Base-by-base conservation (phyloP, 2,797 vertebrate species). In the Liasis olivaceus region DNA sequence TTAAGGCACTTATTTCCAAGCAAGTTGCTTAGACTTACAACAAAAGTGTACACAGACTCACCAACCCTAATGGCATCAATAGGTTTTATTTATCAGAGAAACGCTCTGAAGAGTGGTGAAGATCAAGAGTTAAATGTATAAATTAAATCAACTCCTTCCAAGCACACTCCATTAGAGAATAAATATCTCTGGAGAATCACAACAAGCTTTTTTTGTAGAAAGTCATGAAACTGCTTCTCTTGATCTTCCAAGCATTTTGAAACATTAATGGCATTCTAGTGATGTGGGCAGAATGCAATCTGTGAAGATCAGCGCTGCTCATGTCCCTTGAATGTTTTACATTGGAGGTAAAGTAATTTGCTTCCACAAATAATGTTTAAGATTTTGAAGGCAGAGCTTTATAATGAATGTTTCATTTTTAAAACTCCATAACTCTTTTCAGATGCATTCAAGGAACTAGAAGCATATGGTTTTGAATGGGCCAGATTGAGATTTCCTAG, bases 91-190 rank as follows among this genome's bases (percentile, higher is more conserved):
- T 96, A 96, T 95, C 91, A 92, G 90, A 95, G 95, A 95, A 96
- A 14, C 56, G 93, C 93, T 94, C 93, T 88, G 86, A 93, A 95
- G 3, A 81, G 89, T 88, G 85, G 47, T 1, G 92, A 86, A 95
- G 95, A 95, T 93, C 93, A 90, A n/a, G 93, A 96, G 92, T 94
- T 96, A 95, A 97, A 96, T 94, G 91, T 85, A 87, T 66, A 94
- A 96, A 96, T 95, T 95, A 95, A 96, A 92, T 88, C 91, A 86
- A 95, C 47, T 93, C 93, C 93, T 93, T 85, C 91, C 54, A 96
- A 94, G 60, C 64, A 91, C 60, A 93, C 93, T 96, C 91, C 90
- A 94, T 95, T 95, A 96, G 85, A 92, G 88, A 89, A 72, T 84
- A 95, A 47, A 87, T 77, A 77, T 96, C 95, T 97, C 95, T 94